phyloP scores from a whole-genome alignment of 2,888 invertebrate species.

The Tanypteryx hageni region DNA sequence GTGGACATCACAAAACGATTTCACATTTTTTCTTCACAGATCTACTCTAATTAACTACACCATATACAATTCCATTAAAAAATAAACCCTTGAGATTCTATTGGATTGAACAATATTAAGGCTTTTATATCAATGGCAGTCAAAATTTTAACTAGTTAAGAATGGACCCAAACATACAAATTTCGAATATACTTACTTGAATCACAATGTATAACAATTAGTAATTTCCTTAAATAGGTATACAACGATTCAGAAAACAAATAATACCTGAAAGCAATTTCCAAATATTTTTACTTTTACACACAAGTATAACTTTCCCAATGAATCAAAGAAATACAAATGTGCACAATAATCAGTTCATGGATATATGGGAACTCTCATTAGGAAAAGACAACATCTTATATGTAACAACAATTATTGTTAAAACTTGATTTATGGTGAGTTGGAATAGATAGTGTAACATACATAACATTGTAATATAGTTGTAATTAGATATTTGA shows the following conservation, averaged over 20 bases:
- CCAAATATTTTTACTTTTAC: neutral
- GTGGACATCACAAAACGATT: slow-evolving; percentile 1
- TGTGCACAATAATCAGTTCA: neutral
- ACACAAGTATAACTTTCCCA: neutral
- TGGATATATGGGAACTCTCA: neutral
- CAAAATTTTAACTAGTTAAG: slow-evolving; percentile 14
- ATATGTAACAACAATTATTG: neutral
- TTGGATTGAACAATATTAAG: slow-evolving; percentile 1
- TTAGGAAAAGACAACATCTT: neutral
- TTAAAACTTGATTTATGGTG: no score
- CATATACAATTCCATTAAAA: slow-evolving; percentile 33
- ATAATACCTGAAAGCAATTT: neutral
- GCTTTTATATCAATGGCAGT: slow-evolving; percentile 17
- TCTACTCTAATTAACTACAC: neutral
- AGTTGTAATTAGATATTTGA: neutral
- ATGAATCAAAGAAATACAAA: neutral
- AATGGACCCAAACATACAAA: slow-evolving; percentile 44
- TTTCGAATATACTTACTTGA: neutral
- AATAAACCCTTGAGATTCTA: neutral
- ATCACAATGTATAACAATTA: neutral
- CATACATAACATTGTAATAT: neutral
- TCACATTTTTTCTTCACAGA: neutral
- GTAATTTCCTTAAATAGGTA: neutral
- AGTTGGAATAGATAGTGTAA: no score
- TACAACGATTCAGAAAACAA: neutral